Conservation (phyloP, 2,888 invertebrate genomes). For the Lacanobia wlatinum region DNA sequence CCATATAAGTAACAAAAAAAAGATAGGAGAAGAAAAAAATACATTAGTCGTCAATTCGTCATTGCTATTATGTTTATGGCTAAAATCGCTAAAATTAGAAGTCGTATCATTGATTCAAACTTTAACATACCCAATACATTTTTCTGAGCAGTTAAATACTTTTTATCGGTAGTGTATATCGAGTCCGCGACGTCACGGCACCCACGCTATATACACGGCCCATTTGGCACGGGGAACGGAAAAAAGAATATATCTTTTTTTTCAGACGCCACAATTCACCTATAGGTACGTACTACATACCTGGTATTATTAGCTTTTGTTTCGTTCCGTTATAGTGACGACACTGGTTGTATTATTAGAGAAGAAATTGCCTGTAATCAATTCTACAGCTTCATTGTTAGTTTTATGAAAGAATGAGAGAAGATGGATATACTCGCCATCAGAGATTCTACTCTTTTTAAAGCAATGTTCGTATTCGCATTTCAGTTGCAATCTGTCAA, state of each 20-base stretch:
- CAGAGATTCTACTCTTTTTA: too few species aligned
- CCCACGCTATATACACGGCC: conserved; percentile 46
- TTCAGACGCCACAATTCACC: conserved; percentile 16
- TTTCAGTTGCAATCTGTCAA: too few species aligned
- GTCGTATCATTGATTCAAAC: too few species aligned
- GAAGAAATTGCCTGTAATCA: neutral
- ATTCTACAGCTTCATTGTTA: neutral
- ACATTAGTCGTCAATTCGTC: too few species aligned
- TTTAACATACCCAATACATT: too few species aligned
- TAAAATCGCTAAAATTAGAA: too few species aligned
- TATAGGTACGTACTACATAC: conserved; percentile 12
- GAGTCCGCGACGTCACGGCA: conserved; percentile 25
- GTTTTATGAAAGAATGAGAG: conserved; percentile 11
- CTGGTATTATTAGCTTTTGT: conserved; percentile 35
- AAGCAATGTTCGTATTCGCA: too few species aligned
- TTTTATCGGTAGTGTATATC: conserved; percentile 8
- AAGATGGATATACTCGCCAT: neutral
- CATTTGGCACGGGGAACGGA: conserved; percentile 47
- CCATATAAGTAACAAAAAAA: too few species aligned
- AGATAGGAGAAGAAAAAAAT: too few species aligned
- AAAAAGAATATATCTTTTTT: conserved; percentile 30
- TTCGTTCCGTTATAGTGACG: conserved; percentile 19
- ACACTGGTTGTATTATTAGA: conserved; percentile 13
- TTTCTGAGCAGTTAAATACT: too few species aligned
- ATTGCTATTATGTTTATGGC: too few species aligned